A percentile compares a stretch with the other conserved stretches of the same genome.
These are phyloP conservation scores for Psephotus haematonotus DNA, from an alignment of 2,113 vertebrate species.

Conservation along the genomic window DNA sequence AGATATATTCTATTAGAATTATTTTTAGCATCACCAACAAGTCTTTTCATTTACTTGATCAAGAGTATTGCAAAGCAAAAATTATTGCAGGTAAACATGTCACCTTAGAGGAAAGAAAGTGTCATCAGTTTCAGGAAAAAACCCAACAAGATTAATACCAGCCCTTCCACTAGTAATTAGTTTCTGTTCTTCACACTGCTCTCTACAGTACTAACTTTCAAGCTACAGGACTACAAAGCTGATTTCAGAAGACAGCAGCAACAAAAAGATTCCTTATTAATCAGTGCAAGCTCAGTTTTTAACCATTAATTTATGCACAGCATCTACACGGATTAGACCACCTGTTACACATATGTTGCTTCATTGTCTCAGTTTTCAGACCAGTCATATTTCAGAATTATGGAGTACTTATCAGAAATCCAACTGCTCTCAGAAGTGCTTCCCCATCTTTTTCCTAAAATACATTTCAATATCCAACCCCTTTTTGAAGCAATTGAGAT, in stretches of 20 bases:
- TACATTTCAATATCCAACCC: neutral
- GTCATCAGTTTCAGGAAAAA: neutral
- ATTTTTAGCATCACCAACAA: neutral
- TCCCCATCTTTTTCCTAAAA: neutral
- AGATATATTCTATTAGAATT: neutral
- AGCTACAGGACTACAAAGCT: neutral
- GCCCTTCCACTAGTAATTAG: neutral
- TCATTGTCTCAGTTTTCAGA: conserved; percentile 14
- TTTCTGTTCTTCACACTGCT: neutral
- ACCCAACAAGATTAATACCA: neutral
- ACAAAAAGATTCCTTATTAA: conserved; percentile 28
- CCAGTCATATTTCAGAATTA: neutral
- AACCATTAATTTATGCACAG: conserved; percentile 38
- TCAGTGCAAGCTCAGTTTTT: conserved; percentile 17
- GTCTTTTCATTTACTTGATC: neutral
- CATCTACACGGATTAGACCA: conserved; percentile 26
- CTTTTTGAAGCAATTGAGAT: neutral
- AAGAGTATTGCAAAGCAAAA: neutral
- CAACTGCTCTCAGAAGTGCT: neutral
- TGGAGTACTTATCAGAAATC: neutral
- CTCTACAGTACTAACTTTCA: neutral
- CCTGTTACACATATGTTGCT: conserved; percentile 41
- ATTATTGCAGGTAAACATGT: neutral
- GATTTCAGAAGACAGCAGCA: conserved; percentile 2
- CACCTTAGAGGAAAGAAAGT: neutral